Percentiles rank a stretch among this genome's conserved stretches.
These are phyloP conservation scores for Bufo bufo DNA, from an alignment of 2,113 vertebrate genomes.

Conservation along the genomic window DNA sequence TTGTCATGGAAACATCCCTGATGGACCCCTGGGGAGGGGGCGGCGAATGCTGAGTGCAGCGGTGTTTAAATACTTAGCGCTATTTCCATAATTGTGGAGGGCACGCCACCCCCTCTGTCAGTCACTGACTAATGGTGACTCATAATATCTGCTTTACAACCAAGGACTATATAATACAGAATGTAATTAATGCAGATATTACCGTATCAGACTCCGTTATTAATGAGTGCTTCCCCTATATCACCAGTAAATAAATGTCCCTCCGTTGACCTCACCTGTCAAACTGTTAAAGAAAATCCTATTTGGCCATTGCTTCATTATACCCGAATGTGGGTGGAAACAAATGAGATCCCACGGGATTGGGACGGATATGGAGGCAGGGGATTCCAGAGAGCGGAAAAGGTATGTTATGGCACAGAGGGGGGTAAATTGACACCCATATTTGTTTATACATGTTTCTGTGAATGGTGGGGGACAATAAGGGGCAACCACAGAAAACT, in stretches of 20 bases:
- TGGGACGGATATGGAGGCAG: too few relatives aligned
- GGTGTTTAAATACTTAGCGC: constrained; percentile 12
- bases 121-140: not conserved
- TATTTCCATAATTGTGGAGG: constrained; percentile 40
- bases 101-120: constrained; percentile 9
- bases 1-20: constrained; percentile 49
- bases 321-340: not conserved
- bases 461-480: too few relatives aligned
- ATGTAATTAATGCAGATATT: not conserved
- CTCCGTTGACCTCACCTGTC: not conserved
- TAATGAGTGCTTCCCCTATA: not conserved
- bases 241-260: not conserved
- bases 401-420: too few relatives aligned
- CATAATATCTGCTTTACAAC: not conserved
- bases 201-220: not conserved
- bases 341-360: not conserved
- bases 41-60: constrained; percentile 10
- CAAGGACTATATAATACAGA: not conserved
- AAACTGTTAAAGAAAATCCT: not conserved
- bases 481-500: too few relatives aligned
- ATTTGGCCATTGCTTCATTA: not conserved
- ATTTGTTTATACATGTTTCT: too few relatives aligned
- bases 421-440: too few relatives aligned
- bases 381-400: too few relatives aligned
- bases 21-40: constrained; percentile 21